Evolutionary conservation across 1,140 invertebrate species (phyloP), one percentile per base, ranked within the genome.

Genomic region (Oedothorax gibbosus): DNA sequence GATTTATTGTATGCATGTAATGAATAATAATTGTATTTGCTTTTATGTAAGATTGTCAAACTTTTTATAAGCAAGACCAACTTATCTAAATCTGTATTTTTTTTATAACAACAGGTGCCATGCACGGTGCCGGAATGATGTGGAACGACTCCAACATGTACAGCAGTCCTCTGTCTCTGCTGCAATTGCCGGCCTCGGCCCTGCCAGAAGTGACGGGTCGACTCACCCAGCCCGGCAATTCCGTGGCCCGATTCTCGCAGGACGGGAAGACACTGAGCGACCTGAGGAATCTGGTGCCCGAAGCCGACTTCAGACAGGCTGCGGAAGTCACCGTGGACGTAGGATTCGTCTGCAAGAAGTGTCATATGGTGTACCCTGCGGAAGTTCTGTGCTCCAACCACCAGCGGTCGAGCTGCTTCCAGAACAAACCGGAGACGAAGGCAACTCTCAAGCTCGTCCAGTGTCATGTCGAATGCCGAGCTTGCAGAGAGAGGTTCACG

Each of bases 341-440:
- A 20, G 95, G 95, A 87, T 94, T 95, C 91, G 94, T 96, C 75
- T 96, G 95, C 91, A 95, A 95, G 88, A 94, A 95, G 88, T 96
- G 95, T 90, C 94, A 95, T 78, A 92, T 95, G 69, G 95, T 95
- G 4, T 96, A 95, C 90, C 93, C 94, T 2, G 92, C 93, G 64
- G 94, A 94, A 75, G 92, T 93, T n/a, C 92, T 93, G 7, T 91
- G 96, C 69, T 90, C 94, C 62, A 91, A 91, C 12, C 95, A 96
- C 88, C 95, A 96, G 88, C 91, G 93, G 2, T 92, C 88, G 92
- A 86, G 89, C 91, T 94, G 90, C 92, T 94, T 89, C 86, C 85
- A 87, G 87, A 93, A 73, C 92, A 93, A 82, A 91, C 93, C 86
- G 91, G 79, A 80, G 21, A 76, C 62, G 12, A 89, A 90, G 65